Conservation (phyloP, 2,797 vertebrate genomes). For the Catamblyrhynchus diadema region DNA sequence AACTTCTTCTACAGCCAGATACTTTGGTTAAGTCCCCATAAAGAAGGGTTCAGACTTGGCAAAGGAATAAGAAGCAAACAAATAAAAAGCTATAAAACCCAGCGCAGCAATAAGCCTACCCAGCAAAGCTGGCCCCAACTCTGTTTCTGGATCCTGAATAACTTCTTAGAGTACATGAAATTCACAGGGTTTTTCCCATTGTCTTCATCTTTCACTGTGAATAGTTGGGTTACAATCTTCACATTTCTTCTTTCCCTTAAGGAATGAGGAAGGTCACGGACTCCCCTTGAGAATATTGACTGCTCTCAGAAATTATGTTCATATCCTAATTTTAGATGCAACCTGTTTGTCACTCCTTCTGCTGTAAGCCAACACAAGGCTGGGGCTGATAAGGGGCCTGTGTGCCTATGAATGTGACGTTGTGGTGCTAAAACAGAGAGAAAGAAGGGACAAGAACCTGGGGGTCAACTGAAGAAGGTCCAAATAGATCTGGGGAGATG, state of each 20-base stretch:
- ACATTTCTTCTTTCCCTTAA: not conserved
- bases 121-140: not conserved
- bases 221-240: not conserved
- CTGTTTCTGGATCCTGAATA: not conserved
- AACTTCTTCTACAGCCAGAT: not conserved
- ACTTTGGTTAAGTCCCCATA: not conserved
- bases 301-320: not conserved
- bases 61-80: not conserved
- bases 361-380: not conserved
- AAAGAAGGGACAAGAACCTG: not conserved
- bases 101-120: not conserved
- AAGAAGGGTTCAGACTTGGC: not conserved
- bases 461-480: not conserved
- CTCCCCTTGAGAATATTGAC: not conserved
- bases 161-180: not conserved
- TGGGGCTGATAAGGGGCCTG: not conserved
- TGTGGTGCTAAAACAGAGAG: not conserved
- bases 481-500: not conserved
- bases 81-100: not conserved
- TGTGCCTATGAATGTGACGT: not conserved
- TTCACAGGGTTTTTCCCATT: not conserved
- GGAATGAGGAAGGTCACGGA: rapidly evolving
- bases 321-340: not conserved
- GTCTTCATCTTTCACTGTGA: not conserved
- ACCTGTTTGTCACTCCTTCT: not conserved